Percentiles rank a stretch among this genome's conserved stretches.
Conservation (phyloP, 2,888 invertebrate species). For the Mesorhabditis belari region DNA sequence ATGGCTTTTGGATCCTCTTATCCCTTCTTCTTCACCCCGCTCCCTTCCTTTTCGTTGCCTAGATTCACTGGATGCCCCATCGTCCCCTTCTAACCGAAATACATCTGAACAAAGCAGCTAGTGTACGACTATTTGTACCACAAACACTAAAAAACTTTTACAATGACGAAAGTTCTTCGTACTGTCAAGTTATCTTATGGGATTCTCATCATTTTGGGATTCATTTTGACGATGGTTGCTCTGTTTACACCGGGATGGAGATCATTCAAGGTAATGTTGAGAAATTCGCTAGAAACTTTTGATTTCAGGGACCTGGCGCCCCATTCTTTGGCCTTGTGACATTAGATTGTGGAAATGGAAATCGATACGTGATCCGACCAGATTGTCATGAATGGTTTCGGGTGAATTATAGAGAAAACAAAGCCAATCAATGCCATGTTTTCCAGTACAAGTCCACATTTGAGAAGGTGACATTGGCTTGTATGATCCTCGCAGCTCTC, state of each 20-base stretch:
- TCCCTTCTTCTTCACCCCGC: too few relatives aligned
- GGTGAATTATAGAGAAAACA: conserved; percentile 8
- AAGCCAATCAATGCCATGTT: background rate
- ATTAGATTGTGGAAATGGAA: conserved; percentile 30
- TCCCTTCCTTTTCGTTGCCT: too few relatives aligned
- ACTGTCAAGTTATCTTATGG: too few relatives aligned
- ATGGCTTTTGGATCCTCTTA: too few relatives aligned
- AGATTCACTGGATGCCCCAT: too few relatives aligned
- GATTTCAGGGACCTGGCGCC: conserved; percentile 19
- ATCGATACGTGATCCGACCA: conserved; percentile 17
- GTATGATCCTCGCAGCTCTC: conserved; percentile 30
- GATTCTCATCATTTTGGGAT: conserved; percentile 26
- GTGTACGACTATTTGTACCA: too few relatives aligned
- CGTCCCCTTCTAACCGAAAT: too few relatives aligned
- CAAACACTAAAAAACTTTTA: too few relatives aligned
- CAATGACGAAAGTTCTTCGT: too few relatives aligned
- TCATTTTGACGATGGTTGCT: conserved; percentile 30
- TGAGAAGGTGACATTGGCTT: conserved; percentile 26
- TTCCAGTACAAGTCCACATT: conserved; percentile 17
- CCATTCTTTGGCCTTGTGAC: conserved; percentile 38
- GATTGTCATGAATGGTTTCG: conserved; percentile 34
- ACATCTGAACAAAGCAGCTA: too few relatives aligned
- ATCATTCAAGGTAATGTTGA: too few relatives aligned
- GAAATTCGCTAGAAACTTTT: background rate
- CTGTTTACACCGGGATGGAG: conserved; percentile 47